phyloP scores from a whole-genome alignment of 1,140 invertebrate species.

The Pemphigus obesinymphae region DNA sequence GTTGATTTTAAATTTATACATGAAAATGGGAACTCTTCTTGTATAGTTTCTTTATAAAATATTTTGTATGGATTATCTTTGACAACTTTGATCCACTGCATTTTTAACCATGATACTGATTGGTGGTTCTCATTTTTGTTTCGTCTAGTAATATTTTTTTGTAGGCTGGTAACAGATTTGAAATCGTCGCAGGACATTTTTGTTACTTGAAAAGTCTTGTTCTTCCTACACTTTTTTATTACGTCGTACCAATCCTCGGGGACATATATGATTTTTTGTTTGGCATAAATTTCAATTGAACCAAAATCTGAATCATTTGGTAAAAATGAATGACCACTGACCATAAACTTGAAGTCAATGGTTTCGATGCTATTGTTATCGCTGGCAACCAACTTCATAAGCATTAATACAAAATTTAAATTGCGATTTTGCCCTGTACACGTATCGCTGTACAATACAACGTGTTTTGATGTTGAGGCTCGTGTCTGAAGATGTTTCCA shows the following conservation, averaged over 20 bases:
- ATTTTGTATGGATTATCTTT: background rate
- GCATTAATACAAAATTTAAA: background rate
- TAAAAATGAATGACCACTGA: slow-evolving; percentile 48
- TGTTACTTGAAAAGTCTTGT: background rate
- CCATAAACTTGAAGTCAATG: slow-evolving; percentile 48
- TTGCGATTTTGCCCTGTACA: background rate
- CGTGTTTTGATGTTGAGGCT: background rate
- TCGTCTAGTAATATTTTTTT: background rate
- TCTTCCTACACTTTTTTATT: background rate
- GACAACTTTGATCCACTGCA: background rate
- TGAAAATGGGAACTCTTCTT: background rate
- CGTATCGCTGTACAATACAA: background rate
- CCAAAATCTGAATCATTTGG: slow-evolving; percentile 45
- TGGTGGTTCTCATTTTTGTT: background rate
- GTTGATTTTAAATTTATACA: background rate
- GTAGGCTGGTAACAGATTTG: background rate
- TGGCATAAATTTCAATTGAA: slow-evolving; percentile 38
- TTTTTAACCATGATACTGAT: background rate
- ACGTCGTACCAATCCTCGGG: background rate
- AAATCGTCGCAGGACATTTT: background rate
- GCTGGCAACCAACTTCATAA: background rate
- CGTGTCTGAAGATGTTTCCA: background rate
- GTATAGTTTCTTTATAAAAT: background rate
- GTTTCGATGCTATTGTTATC: slow-evolving; percentile 44
- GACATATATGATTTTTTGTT: background rate